Conservation (phyloP, 1,140 invertebrate genomes). For the Dendrolimus punctatus region DNA sequence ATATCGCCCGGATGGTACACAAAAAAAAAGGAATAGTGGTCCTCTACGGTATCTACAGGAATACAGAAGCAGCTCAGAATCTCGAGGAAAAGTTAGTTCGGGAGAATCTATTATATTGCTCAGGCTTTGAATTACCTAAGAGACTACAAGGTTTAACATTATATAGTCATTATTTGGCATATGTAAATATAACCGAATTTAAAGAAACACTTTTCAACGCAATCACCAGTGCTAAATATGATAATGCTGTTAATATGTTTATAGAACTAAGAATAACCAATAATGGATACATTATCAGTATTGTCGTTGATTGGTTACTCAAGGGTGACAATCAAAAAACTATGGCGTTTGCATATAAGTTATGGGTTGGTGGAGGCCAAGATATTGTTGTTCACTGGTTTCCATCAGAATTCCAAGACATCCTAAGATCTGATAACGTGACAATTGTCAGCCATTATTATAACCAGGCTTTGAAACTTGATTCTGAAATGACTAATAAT, state of each 20-base stretch:
- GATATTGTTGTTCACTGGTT: too few relatives aligned
- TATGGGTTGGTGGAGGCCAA: too few relatives aligned
- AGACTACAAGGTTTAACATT: conserved; percentile 14
- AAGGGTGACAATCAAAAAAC: too few relatives aligned
- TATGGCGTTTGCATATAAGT: too few relatives aligned
- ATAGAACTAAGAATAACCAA: neutral
- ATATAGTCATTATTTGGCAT: conserved; percentile 13
- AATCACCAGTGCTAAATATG: conserved; percentile 3
- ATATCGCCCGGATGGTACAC: conserved; percentile 22
- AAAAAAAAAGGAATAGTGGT: conserved; percentile 16
- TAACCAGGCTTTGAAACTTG: conserved; percentile 17
- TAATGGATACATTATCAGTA: neutral
- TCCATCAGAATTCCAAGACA: conserved; percentile 1
- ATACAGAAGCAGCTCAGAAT: conserved; percentile 11
- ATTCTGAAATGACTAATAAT: conserved; percentile 1
- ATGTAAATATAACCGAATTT: conserved; percentile 15
- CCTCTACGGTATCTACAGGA: conserved; percentile 16
- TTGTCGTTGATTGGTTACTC: too few relatives aligned
- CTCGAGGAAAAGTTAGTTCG: conserved; percentile 12
- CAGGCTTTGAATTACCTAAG: conserved; percentile 11
- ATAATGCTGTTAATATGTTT: neutral
- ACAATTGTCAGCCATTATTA: conserved; percentile 2
- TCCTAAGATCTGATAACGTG: conserved; percentile 3
- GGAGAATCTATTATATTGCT: conserved; percentile 12
- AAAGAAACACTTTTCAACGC: conserved; percentile 10